Evolutionary conservation across 2,888 invertebrate genomes (phyloP).

Genomic region (Drosophila paucipuncta): DNA sequence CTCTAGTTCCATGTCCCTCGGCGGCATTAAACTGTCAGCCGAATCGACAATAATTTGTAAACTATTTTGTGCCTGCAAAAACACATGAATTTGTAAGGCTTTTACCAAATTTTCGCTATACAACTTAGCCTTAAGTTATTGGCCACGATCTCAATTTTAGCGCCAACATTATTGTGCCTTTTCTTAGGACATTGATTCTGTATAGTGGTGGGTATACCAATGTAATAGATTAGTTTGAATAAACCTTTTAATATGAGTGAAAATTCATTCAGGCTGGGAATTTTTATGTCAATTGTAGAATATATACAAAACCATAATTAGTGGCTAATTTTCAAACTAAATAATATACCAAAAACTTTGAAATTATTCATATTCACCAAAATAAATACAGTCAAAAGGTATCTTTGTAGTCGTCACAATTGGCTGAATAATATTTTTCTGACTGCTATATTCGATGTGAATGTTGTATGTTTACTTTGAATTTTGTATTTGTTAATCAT

Average conservation of each 20-base stretch:
- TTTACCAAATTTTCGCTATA: constrained; percentile 33
- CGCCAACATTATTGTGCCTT: constrained; percentile 3
- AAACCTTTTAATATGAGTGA: not conserved
- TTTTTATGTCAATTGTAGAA: not conserved
- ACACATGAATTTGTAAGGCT: constrained; percentile 34
- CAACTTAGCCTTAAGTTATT: constrained; percentile 34
- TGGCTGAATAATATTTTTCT: no score
- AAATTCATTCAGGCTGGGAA: not conserved
- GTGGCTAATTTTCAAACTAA: not conserved
- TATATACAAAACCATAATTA: not conserved
- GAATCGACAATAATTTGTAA: constrained; percentile 38
- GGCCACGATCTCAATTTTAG: constrained; percentile 31
- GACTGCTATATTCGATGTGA: constrained; percentile 8
- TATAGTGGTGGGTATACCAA: not conserved
- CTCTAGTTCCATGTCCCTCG: constrained; percentile 46
- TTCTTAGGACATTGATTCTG: not conserved
- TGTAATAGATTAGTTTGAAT: not conserved
- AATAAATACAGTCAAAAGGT: not conserved
- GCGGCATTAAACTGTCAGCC: constrained; percentile 54
- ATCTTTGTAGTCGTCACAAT: not conserved
- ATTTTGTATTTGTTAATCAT: not conserved
- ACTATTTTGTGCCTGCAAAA: constrained; percentile 28
- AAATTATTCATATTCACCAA: not conserved
- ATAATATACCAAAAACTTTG: not conserved
- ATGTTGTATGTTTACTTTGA: constrained; percentile 17